A percentile compares a stretch with the other conserved stretches of the same genome.
These are phyloP conservation scores for Rhinella marina DNA, from an alignment of 2,797 vertebrate species.

Conservation along the genomic window DNA sequence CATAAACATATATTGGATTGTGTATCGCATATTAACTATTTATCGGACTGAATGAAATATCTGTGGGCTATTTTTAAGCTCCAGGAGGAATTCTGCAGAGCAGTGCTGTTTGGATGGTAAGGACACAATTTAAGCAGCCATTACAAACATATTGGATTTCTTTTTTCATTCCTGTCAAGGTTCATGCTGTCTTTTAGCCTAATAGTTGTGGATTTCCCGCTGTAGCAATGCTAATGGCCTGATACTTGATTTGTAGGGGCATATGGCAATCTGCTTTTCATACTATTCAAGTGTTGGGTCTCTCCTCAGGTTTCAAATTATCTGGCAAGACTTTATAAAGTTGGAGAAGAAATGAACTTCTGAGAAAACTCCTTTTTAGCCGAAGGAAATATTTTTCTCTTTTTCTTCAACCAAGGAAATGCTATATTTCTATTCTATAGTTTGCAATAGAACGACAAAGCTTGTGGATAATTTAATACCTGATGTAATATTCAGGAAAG, in stretches of 20 bases:
- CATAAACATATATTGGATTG: background rate
- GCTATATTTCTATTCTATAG: background rate
- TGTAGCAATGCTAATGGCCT: slow-evolving; percentile 63
- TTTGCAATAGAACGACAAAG: background rate
- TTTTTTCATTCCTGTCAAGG: slow-evolving; percentile 60
- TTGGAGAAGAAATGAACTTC: slow-evolving; percentile 22
- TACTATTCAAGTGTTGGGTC: slow-evolving; percentile 42
- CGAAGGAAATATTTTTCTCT: slow-evolving; percentile 12
- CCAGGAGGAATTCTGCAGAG: background rate
- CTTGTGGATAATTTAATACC: too few relatives aligned
- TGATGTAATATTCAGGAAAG: too few relatives aligned
- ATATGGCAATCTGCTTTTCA: slow-evolving; percentile 59
- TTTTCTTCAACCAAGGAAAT: background rate
- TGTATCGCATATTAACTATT: background rate
- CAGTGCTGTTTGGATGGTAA: slow-evolving; percentile 38
- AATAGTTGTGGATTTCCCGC: slow-evolving; percentile 58
- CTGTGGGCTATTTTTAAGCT: slow-evolving; percentile 4
- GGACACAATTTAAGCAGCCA: slow-evolving; percentile 51
- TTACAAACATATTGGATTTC: slow-evolving; percentile 48
- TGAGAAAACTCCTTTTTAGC: slow-evolving; percentile 27
- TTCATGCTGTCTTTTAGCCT: slow-evolving; percentile 62
- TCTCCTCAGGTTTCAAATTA: slow-evolving; percentile 59
- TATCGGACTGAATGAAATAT: background rate
- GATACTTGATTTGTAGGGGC: slow-evolving; percentile 58
- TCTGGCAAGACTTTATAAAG: slow-evolving; percentile 51